Base-by-base conservation (phyloP, 2,113 vertebrate genomes). In the Rissa tridactyla region DNA sequence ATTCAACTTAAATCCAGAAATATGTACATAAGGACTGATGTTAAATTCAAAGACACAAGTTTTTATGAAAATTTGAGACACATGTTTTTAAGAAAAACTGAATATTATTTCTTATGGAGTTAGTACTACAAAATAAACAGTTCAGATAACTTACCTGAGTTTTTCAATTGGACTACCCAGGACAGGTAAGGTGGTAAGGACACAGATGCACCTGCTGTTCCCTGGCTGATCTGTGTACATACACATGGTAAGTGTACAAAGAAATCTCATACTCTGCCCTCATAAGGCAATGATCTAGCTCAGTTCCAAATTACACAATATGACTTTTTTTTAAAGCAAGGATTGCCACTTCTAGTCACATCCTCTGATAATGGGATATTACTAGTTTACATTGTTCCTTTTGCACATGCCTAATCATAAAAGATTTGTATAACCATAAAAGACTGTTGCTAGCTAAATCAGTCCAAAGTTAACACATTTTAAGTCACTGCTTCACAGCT, bases 241-340 rank as follows among this genome's bases (percentile, higher is more conserved):
- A 46, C 9, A 47, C 5, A 11, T 15, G 18, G 20, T 44, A 77
- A 77, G 4, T 11, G 3, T 30, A 23, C 36, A 44, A 86, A 10
- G 11, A 78, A 69, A 49, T 23, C 13, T 85, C 25, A 23, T 6
- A 23, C 6, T 66, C 20, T 36, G 26, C 9, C 11, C 10, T 79
- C 13, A 14, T 27, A 58, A 82, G 2, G 10, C 2, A 1, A 49
- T 1, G 1, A 16, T 7, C 6, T 22, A 84, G 16, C 11, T 79
- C 30, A 36, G 36, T 71, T 62, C 51, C 52, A 66, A 90, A 64
- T 64, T 54, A 57, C 5, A 71, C 3, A 75, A 52, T 16, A 40
- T 22, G 4, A 47, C 2, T 6, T 73, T 46, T 40, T 65, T n/a
- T 85, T 68, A 36, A 62, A 82, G 4, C 9, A 65, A 47, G 25